phyloP scores from a whole-genome alignment of 2,797 vertebrate genomes.

The Aselliscus stoliczkanus region DNA sequence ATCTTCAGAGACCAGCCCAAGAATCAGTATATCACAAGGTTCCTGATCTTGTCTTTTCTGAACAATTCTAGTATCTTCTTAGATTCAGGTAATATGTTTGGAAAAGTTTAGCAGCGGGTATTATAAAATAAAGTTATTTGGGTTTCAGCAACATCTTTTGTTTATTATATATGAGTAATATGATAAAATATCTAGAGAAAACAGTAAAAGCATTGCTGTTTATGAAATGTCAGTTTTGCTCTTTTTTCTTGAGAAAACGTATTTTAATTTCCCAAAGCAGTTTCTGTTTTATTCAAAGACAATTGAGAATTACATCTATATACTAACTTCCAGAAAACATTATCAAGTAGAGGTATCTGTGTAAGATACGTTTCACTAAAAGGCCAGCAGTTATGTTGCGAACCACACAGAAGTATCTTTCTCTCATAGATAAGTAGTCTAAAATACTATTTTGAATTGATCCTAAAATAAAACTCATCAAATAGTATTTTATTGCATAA shows the following conservation, averaged over 20 bases:
- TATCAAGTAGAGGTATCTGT: background rate
- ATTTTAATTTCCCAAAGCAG: background rate
- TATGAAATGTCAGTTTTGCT: background rate
- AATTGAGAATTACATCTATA: background rate
- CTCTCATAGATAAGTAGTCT: background rate
- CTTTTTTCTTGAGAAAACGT: background rate
- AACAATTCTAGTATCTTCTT: background rate
- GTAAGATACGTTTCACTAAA: background rate
- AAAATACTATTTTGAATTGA: background rate
- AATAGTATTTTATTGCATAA: background rate
- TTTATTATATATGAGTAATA: background rate
- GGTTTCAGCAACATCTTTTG: background rate
- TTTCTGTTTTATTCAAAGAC: slow-evolving; percentile 34
- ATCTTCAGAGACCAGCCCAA: background rate
- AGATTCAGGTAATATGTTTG: background rate
- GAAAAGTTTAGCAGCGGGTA: background rate
- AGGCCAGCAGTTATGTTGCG: background rate
- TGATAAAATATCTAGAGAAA: background rate
- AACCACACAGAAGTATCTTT: background rate
- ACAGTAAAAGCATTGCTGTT: background rate
- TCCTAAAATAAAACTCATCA: background rate
- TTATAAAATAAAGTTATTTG: background rate
- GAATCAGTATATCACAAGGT: background rate
- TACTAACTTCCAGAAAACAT: background rate
- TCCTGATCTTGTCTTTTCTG: background rate